Percentiles rank a stretch among this genome's conserved stretches.
Conservation (phyloP, 2,113 vertebrate species). For the Coturnix japonica region DNA sequence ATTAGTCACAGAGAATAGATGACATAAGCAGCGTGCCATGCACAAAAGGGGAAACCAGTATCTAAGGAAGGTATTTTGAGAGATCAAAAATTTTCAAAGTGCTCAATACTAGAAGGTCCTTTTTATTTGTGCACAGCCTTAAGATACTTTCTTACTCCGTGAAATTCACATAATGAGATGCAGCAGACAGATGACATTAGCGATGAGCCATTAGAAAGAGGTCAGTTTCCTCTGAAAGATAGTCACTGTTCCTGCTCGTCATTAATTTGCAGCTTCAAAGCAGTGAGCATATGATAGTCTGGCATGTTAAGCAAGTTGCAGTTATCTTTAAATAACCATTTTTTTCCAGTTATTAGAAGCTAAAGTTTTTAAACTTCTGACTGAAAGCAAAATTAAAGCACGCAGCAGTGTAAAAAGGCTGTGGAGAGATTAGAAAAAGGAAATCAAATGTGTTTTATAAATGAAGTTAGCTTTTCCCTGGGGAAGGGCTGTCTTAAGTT, state of each 20-base stretch:
- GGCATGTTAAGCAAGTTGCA: constrained; percentile 93
- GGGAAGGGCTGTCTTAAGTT: constrained; percentile 57
- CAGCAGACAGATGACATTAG: constrained; percentile 97
- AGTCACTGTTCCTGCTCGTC: constrained; percentile 93
- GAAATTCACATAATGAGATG: constrained; percentile 98
- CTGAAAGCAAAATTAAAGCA: constrained; percentile 86
- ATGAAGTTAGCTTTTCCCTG: constrained; percentile 76
- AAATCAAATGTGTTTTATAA: constrained; percentile 79
- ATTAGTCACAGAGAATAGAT: constrained; percentile 90
- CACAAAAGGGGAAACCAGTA: constrained; percentile 84
- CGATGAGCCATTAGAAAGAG: constrained; percentile 95
- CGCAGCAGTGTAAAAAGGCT: constrained; percentile 74
- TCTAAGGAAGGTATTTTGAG: constrained; percentile 94
- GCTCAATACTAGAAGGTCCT: constrained; percentile 94
- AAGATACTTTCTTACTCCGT: constrained; percentile 93
- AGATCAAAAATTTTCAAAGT: constrained; percentile 97
- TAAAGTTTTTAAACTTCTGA: constrained; percentile 88
- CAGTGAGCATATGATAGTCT: constrained; percentile 90
- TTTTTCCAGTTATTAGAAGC: constrained; percentile 88
- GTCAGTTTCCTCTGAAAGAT: constrained; percentile 95
- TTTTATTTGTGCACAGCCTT: constrained; percentile 99
- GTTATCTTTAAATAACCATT: constrained; percentile 93
- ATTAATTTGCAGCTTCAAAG: constrained; percentile 99
- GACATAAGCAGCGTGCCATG: constrained; percentile 83
- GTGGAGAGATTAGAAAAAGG: constrained; percentile 75